phyloP scores from a whole-genome alignment of 2,797 vertebrate genomes.

The Hippoglossus hippoglossus region DNA sequence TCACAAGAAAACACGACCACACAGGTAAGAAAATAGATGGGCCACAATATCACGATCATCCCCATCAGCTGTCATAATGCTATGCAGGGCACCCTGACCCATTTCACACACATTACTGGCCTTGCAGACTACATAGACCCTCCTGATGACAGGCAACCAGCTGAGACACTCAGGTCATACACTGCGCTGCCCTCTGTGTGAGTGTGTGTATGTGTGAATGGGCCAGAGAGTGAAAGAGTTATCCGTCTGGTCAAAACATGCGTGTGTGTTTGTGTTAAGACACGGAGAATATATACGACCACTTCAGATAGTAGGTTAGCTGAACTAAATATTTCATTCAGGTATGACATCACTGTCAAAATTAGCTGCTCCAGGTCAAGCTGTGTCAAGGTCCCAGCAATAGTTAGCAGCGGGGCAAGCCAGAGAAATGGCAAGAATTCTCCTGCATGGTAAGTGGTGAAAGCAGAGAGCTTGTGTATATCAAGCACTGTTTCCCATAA shows the following conservation, averaged over 20 bases:
- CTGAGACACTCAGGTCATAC: slow-evolving; percentile 49
- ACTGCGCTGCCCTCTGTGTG: slow-evolving; percentile 43
- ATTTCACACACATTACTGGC: slow-evolving; percentile 37
- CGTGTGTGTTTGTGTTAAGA: slow-evolving; percentile 10
- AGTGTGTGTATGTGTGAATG: not conserved
- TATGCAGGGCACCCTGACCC: slow-evolving; percentile 37
- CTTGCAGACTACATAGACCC: slow-evolving; percentile 19
- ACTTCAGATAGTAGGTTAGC: slow-evolving; percentile 25
- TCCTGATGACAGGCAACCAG: slow-evolving; percentile 56
- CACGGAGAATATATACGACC: slow-evolving; percentile 12
- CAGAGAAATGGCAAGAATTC: slow-evolving; percentile 47
- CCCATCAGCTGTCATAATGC: slow-evolving; percentile 10
- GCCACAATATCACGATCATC: not conserved
- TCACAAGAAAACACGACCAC: not conserved
- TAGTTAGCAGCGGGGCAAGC: slow-evolving; percentile 31
- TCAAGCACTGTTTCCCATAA: not conserved
- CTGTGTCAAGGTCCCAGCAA: slow-evolving; percentile 63
- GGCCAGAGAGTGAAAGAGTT: slow-evolving; percentile 14
- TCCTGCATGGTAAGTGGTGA: slow-evolving; percentile 2
- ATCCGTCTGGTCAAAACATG: slow-evolving; percentile 11
- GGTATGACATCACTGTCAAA: slow-evolving; percentile 62
- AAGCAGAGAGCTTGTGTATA: not conserved
- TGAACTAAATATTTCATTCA: slow-evolving; percentile 28
- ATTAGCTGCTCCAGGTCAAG: slow-evolving; percentile 55
- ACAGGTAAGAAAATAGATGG: not conserved